Percentiles rank a stretch among this genome's conserved stretches.
These are phyloP conservation scores for Polydrusus cervinus DNA, from an alignment of 2,888 invertebrate genomes.

Conservation along the genomic window DNA sequence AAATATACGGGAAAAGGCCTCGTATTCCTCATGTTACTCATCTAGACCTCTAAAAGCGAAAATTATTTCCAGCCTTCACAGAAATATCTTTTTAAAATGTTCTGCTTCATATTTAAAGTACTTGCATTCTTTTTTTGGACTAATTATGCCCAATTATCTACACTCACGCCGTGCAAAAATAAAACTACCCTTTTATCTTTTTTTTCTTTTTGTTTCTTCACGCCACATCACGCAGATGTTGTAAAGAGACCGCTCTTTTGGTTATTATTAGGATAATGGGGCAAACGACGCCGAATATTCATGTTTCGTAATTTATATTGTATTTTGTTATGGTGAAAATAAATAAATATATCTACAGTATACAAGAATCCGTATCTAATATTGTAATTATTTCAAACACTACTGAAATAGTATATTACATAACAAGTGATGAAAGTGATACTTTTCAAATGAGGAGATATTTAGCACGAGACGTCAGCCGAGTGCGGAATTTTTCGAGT, in stretches of 20 bases:
- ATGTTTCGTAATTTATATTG: too few species aligned
- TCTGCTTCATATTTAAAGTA: slow-evolving; percentile 37
- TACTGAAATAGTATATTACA: too few species aligned
- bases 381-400: too few species aligned
- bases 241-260: slow-evolving; percentile 35
- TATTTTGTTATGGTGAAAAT: too few species aligned
- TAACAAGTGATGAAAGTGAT: too few species aligned
- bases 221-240: slow-evolving; percentile 46
- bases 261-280: slow-evolving; percentile 42
- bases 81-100: slow-evolving; percentile 25
- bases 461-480: too few species aligned
- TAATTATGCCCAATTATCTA: slow-evolving; percentile 50
- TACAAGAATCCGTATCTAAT: too few species aligned
- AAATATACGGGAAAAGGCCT: too few species aligned
- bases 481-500: too few species aligned
- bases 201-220: slow-evolving; percentile 40
- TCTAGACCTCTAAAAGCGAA: background rate
- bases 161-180: slow-evolving; percentile 45
- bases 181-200: slow-evolving; percentile 38
- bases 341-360: too few species aligned
- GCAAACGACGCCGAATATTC: slow-evolving; percentile 31
- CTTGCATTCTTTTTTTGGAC: slow-evolving; percentile 32
- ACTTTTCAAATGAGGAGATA: too few species aligned
- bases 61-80: slow-evolving; percentile 11
- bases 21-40: too few species aligned